These are phyloP conservation scores for Acanthopleura granulata DNA, from an alignment of 2,888 invertebrate species.

Conservation along the genomic window DNA sequence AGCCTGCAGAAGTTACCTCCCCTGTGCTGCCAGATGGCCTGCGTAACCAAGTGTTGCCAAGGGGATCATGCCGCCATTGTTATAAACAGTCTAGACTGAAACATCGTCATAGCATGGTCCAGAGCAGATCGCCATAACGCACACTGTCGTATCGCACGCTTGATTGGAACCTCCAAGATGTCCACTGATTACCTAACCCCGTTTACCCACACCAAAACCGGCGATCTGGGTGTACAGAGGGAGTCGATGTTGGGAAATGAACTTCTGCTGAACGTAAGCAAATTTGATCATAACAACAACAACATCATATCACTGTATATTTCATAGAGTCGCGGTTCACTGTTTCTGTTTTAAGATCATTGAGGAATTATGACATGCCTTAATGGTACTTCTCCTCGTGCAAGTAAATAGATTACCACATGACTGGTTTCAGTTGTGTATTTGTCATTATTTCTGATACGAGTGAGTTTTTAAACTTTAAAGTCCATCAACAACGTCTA, in stretches of 20 bases:
- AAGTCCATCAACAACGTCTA: no score
- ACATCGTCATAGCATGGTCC: not conserved
- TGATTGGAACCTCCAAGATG: not conserved
- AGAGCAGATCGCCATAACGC: not conserved
- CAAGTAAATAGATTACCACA: no score
- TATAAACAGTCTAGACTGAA: not conserved
- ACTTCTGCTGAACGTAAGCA: slow-evolving; percentile 62
- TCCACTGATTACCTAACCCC: not conserved
- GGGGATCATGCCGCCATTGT: slow-evolving; percentile 17
- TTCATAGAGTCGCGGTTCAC: not conserved
- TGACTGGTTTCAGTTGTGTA: no score
- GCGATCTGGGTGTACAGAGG: slow-evolving; percentile 60
- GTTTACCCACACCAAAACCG: slow-evolving; percentile 34
- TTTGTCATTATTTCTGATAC: no score
- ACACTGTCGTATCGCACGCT: no score
- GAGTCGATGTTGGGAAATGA: slow-evolving; percentile 66
- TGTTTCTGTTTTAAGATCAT: no score
- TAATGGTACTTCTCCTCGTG: no score
- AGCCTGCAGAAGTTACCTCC: slow-evolving; percentile 5
- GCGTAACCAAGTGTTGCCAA: not conserved
- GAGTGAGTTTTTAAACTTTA: no score
- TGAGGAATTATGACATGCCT: no score
- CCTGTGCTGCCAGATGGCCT: not conserved
- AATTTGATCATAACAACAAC: slow-evolving; percentile 4
- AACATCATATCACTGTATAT: not conserved